phyloP scores from a whole-genome alignment of 2,888 invertebrate species.

The Drosophila antonietae region DNA sequence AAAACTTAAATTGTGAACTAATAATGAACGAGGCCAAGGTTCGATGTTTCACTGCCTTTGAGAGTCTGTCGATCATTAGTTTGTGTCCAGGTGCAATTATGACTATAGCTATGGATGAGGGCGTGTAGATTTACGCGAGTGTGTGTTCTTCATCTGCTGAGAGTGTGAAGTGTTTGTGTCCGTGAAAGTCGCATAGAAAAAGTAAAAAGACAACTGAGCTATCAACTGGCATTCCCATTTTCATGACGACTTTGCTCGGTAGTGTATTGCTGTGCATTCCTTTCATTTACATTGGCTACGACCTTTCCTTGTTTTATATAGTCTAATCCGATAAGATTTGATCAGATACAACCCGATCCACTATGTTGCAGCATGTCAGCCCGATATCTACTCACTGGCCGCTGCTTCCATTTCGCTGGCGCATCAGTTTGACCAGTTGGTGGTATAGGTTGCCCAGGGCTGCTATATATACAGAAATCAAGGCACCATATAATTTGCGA shows the following conservation, averaged over 20 bases:
- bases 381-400: constrained; percentile 22
- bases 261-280: constrained; percentile 32
- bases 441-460: constrained; percentile 82
- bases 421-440: constrained; percentile 83
- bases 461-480: constrained; percentile 38
- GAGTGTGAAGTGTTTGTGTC: constrained; percentile 8
- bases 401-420: constrained; percentile 32
- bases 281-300: constrained; percentile 22
- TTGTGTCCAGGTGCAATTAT: background rate
- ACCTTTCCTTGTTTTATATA: constrained; percentile 25
- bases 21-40: constrained; percentile 43
- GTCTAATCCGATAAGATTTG: constrained; percentile 15
- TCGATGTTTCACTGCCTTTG: constrained; percentile 15
- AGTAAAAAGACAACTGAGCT: constrained; percentile 43
- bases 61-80: constrained; percentile 15
- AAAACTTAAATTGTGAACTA: constrained; percentile 38
- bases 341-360: constrained; percentile 8
- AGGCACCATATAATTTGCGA: background rate
- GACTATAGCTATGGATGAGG: background rate
- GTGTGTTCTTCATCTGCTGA: background rate
- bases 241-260: constrained; percentile 15
- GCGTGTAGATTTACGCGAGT: constrained; percentile 9
- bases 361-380: constrained; percentile 23
- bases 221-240: constrained; percentile 31
- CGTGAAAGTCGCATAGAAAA: constrained; percentile 44